These are phyloP conservation scores for Caracal caracal DNA, from an alignment of 2,113 vertebrate species.

Conservation along the genomic window DNA sequence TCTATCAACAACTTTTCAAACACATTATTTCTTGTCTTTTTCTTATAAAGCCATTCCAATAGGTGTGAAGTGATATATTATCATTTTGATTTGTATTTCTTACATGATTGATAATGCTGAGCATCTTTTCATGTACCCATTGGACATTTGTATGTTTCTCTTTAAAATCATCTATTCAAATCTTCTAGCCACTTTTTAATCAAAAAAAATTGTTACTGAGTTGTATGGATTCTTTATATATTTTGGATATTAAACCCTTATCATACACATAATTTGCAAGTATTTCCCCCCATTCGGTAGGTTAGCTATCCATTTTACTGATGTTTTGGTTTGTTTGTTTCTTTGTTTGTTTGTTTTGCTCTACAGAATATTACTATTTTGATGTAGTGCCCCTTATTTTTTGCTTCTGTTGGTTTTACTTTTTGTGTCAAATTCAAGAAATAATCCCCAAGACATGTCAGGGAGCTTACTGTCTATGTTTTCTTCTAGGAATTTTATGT, in stretches of 20 bases:
- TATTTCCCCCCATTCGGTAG: background rate
- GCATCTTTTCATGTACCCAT: background rate
- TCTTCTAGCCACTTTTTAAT: background rate
- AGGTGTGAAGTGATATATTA: background rate
- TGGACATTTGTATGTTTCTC: background rate
- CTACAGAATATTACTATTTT: background rate
- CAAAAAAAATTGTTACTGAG: background rate
- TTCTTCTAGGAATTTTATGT: background rate
- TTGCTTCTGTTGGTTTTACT: background rate
- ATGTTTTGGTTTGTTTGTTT: background rate
- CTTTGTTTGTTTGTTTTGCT: background rate
- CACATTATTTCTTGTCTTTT: background rate
- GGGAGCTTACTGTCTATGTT: background rate
- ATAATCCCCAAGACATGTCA: background rate
- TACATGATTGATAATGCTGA: background rate
- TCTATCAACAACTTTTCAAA: background rate
- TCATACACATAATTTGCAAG: background rate
- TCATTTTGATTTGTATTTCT: background rate
- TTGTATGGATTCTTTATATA: background rate
- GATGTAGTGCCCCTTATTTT: background rate
- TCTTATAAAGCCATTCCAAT: background rate
- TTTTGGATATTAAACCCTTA: background rate
- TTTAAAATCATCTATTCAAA: background rate
- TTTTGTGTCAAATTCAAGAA: background rate
- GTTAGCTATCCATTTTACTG: background rate